phyloP scores from a whole-genome alignment of 2,888 invertebrate genomes.

The Eutolmus rufibarbis region DNA sequence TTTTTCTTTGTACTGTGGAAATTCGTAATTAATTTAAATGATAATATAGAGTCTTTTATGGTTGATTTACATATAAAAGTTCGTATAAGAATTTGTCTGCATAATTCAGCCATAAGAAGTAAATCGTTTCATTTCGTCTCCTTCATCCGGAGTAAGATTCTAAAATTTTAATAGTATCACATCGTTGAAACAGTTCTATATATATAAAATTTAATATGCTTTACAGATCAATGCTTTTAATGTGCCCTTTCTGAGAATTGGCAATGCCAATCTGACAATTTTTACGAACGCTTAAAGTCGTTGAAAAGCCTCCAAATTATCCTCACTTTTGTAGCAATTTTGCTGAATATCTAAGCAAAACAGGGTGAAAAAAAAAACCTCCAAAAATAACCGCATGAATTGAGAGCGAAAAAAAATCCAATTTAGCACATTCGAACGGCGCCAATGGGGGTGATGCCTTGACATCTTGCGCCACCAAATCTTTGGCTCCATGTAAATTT shows the following conservation, averaged over 20 bases:
- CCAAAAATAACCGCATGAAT: neutral
- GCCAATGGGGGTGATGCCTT: neutral
- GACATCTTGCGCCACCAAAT: neutral
- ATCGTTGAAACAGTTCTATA: too few relatives aligned
- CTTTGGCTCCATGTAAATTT: neutral
- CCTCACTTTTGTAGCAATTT: neutral
- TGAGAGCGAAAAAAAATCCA: neutral
- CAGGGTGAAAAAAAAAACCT: neutral
- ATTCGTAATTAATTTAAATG: too few relatives aligned
- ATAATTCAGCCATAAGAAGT: neutral
- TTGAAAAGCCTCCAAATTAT: neutral
- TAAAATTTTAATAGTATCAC: neutral
- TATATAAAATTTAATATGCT: neutral
- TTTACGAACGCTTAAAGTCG: neutral
- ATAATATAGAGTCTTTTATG: too few relatives aligned
- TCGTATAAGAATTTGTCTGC: too few relatives aligned
- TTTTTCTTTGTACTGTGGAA: too few relatives aligned
- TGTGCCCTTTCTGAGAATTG: neutral
- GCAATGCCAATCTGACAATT: neutral
- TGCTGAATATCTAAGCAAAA: neutral
- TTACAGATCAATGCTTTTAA: neutral
- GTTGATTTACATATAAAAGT: too few relatives aligned
- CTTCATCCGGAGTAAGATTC: neutral
- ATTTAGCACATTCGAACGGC: neutral
- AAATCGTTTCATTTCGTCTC: neutral